Conservation (phyloP, 2,888 invertebrate species). For the Priocnemis perturbator region DNA sequence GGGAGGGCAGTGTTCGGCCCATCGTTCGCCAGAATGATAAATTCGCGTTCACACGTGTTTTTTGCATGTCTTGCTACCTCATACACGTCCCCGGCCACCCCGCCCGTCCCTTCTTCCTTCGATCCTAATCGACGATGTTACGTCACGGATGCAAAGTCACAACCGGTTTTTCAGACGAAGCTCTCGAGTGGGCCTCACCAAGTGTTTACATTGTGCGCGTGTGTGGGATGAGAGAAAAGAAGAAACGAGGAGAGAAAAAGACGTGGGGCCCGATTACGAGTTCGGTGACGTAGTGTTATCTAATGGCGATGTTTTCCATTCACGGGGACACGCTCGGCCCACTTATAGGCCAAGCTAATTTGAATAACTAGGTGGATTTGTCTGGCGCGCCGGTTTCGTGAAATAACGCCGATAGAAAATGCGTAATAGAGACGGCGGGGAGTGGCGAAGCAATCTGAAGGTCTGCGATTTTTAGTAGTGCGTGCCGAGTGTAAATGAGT, state of each 20-base stretch:
- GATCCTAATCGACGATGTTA: slow-evolving; percentile 69
- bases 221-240: too few relatives aligned
- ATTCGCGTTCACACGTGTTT: slow-evolving; percentile 59
- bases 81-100: slow-evolving; percentile 18
- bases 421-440: neutral
- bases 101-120: slow-evolving; percentile 28
- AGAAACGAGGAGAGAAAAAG: neutral
- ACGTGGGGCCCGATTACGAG: neutral
- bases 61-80: slow-evolving; percentile 41
- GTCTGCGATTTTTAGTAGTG: neutral
- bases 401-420: neutral
- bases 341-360: too few relatives aligned
- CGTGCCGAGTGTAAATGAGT: too few relatives aligned
- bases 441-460: neutral
- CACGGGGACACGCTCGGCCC: too few relatives aligned
- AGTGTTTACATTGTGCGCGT: slow-evolving; percentile 55
- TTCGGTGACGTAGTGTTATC: too few relatives aligned
- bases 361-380: too few relatives aligned
- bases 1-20: slow-evolving; percentile 3
- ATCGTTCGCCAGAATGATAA: slow-evolving; percentile 48
- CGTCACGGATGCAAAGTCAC: slow-evolving; percentile 71
- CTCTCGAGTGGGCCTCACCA: slow-evolving; percentile 49
- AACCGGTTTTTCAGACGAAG: slow-evolving; percentile 66
- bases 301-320: too few relatives aligned
- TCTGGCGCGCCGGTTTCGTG: too few relatives aligned